Base-by-base conservation (phyloP, 2,797 vertebrate species). In the Semotilus atromaculatus region DNA sequence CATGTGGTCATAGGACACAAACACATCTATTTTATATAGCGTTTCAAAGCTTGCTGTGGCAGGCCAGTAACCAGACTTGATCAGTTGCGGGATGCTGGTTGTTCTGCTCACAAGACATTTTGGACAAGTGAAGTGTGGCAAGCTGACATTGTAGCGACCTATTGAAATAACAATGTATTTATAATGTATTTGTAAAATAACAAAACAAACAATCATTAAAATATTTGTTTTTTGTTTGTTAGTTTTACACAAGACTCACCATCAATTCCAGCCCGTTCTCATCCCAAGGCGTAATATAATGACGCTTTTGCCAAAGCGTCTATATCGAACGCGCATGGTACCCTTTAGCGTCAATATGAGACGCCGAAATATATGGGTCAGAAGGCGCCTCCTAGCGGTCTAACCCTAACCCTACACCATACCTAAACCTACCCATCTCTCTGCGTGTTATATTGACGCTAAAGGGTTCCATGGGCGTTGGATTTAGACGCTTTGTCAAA, bases 11-110 rank as follows among this genome's bases (percentile, higher is more conserved):
- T 74, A 55, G 8, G 29, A 75, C 2, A 75, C 29, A 23, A 36
- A 75, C 5, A 75, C 18, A 55, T 36, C 29, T 34, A 53, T 74
- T 21, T 10, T 73, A 31, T 73, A 51, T 73, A 31, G 0, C 10
- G 43, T 73, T 29, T 51, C 71, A 73, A 34, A 38, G 21, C 29
- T 75, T 53, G 72, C 29, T 53, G 26, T 55, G 14, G 48, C 29
- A 36, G 72, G 72, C 45, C 72, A 53, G 45, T 53, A 74, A 31
- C 72, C 72, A 53, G 29, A 51, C 9, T 23, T 21, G 72, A 74
- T 74, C 18, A 74, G 21, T 1, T 21, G 10, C 4, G 4, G 72
- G 19, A 74, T 34, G 72, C 19, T 74, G 48, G 29, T 74, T 0
- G 1, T 53, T 74, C 72, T 74, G 72, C 48, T 74, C 45, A 34